A percentile compares a stretch with the other conserved stretches of the same genome.
Evolutionary conservation across 2,888 invertebrate genomes (phyloP).

Genomic region (Cheilosia soror): DNA sequence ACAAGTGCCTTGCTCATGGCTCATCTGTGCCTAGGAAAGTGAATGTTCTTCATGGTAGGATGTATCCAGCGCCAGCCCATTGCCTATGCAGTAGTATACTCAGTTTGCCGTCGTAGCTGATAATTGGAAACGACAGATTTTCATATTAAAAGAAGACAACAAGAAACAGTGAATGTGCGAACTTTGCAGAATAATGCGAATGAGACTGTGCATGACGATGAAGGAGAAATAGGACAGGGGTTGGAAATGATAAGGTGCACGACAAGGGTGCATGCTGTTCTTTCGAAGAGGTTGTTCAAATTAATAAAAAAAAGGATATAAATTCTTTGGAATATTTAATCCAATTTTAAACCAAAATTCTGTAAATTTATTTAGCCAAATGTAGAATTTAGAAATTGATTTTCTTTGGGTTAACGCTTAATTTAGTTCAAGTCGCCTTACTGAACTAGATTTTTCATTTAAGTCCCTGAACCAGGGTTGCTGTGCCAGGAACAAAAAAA

Average conservation of each 20-base stretch:
- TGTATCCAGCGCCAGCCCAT: slow-evolving; percentile 17
- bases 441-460: too few relatives aligned
- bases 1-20: slow-evolving; percentile 38
- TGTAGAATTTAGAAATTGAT: too few relatives aligned
- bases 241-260: not conserved
- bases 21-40: slow-evolving; percentile 51
- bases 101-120: slow-evolving; percentile 21
- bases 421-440: too few relatives aligned
- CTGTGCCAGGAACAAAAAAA: too few relatives aligned
- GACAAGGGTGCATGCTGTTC: not conserved
- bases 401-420: too few relatives aligned
- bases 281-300: too few relatives aligned
- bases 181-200: slow-evolving; percentile 7
- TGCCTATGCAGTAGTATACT: slow-evolving; percentile 1
- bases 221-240: not conserved
- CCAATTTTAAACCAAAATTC: too few relatives aligned
- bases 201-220: slow-evolving; percentile 5
- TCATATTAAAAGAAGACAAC: slow-evolving; percentile 52
- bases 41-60: slow-evolving; percentile 35
- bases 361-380: too few relatives aligned
- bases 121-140: slow-evolving; percentile 74
- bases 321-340: too few relatives aligned
- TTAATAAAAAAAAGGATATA: too few relatives aligned
- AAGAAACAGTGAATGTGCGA: slow-evolving; percentile 42
- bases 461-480: too few relatives aligned